phyloP scores from a whole-genome alignment of 2,797 vertebrate species.

The Micromesistius poutassou region DNA sequence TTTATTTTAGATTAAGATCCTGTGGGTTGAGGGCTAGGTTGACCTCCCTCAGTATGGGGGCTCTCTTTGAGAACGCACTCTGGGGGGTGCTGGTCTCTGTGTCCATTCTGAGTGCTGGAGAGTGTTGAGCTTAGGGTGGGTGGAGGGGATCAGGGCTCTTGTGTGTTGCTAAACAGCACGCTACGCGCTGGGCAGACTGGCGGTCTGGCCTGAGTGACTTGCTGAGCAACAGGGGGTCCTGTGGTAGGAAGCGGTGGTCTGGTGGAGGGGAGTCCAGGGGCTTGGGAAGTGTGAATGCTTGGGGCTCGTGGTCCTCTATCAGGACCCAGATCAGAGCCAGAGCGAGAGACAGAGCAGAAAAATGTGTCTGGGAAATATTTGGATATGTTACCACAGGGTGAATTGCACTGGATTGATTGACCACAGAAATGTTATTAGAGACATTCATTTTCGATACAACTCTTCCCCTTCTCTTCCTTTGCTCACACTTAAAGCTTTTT shows the following conservation, averaged over 20 bases:
- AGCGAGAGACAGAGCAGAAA: slow-evolving; percentile 38
- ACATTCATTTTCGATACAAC: neutral
- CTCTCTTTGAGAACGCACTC: neutral
- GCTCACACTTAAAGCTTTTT: neutral
- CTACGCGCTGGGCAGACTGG: slow-evolving; percentile 52
- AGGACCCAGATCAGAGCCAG: slow-evolving; percentile 44
- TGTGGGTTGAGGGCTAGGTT: neutral
- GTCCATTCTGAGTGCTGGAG: slow-evolving; percentile 22
- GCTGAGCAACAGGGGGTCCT: slow-evolving; percentile 50
- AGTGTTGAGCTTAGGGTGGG: slow-evolving; percentile 43
- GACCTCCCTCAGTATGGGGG: neutral
- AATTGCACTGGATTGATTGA: slow-evolving; percentile 42
- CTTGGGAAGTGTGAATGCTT: slow-evolving; percentile 58
- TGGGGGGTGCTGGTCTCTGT: neutral
- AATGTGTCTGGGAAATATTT: slow-evolving; percentile 56
- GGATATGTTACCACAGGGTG: slow-evolving; percentile 52
- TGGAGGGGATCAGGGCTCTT: slow-evolving; percentile 26
- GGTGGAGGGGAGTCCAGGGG: slow-evolving; percentile 40
- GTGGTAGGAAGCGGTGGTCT: slow-evolving; percentile 66
- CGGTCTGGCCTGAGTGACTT: slow-evolving; percentile 49
- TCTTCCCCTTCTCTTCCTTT: slow-evolving; percentile 10
- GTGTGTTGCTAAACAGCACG: slow-evolving; percentile 55
- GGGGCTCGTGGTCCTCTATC: slow-evolving; percentile 57
- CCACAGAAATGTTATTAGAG: slow-evolving; percentile 50
- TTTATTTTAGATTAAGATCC: too few species aligned